A percentile compares a stretch with the other conserved stretches of the same genome.
Evolutionary conservation across 2,113 vertebrate genomes (phyloP).

Genomic region (Melanostigma gelatinosum): DNA sequence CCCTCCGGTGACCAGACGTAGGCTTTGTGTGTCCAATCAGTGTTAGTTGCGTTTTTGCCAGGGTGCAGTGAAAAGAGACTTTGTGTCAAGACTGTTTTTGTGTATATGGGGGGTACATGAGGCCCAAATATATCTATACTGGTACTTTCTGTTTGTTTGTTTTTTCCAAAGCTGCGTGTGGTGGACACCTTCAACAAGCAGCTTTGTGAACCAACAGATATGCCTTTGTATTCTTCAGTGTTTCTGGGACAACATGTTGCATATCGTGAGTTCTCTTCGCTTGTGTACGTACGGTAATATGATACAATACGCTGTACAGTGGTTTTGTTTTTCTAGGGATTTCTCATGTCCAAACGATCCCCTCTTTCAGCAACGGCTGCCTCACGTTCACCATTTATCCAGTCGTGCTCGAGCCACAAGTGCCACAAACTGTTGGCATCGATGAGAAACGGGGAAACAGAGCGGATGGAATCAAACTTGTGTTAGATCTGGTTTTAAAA

Average conservation of each 20-base stretch:
- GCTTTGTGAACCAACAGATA: conserved; percentile 73
- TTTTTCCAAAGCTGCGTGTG: conserved; percentile 68
- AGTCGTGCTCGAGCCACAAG: conserved; percentile 18
- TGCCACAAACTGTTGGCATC: background rate
- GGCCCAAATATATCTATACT: conserved; percentile 65
- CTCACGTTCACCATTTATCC: conserved; percentile 28
- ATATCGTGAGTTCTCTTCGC: conserved; percentile 80
- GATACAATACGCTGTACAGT: conserved; percentile 79
- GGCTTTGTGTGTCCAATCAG: conserved; percentile 76
- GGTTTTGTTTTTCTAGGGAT: conserved; percentile 61
- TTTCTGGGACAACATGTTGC: conserved; percentile 77
- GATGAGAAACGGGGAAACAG: background rate
- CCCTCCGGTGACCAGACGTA: conserved; percentile 62
- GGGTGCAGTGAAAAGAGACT: conserved; percentile 58
- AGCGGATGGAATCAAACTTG: background rate
- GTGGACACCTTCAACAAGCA: conserved; percentile 48
- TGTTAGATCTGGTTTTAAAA: conserved; percentile 7
- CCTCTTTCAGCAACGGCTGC: conserved; percentile 15
- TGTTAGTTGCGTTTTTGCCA: conserved; percentile 72
- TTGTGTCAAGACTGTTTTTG: conserved; percentile 61
- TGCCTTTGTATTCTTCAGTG: conserved; percentile 72
- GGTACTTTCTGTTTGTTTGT: conserved; percentile 34
- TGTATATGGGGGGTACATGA: conserved; percentile 57
- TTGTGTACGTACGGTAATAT: conserved; percentile 77
- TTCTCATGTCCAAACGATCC: conserved; percentile 41